Percentiles rank a stretch among this genome's conserved stretches.
phyloP scores from a whole-genome alignment of 2,797 vertebrate genomes.

The Gymnothorax reevesii region DNA sequence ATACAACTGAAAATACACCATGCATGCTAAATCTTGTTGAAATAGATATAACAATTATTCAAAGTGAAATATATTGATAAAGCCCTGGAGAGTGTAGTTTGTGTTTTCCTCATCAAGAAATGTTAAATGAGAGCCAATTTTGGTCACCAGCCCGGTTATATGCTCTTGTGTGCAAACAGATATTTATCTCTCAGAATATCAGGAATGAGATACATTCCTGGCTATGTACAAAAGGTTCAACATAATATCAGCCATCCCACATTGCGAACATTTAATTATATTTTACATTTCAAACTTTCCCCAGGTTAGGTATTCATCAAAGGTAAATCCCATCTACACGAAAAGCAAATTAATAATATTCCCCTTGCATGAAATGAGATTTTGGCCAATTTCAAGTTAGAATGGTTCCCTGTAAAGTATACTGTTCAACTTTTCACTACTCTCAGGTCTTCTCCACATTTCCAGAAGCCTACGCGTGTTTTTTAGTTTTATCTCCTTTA shows the following conservation, averaged over 20 bases:
- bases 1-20: constrained; percentile 34
- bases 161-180: not conserved
- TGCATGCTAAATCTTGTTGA: constrained; percentile 1
- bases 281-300: not conserved
- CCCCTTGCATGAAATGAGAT: not conserved
- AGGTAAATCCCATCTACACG: not conserved
- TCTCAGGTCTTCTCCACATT: no score
- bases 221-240: no score
- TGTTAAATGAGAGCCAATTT: not conserved
- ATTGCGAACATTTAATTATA: not conserved
- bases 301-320: not conserved
- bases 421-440: not conserved
- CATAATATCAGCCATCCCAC: not conserved
- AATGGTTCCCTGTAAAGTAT: not conserved
- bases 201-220: not conserved
- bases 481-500: no score
- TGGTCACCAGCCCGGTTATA: not conserved
- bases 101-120: not conserved
- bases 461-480: no score
- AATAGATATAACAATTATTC: constrained; percentile 2
- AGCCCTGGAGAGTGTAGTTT: not conserved
- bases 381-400: not conserved
- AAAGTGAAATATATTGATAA: constrained; percentile 15
- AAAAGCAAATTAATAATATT: not conserved
- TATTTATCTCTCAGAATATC: not conserved